Percentiles rank a stretch among this genome's conserved stretches.
These are phyloP conservation scores for Aplysina aerophoba DNA, from an alignment of 37 sponge, comb jelly and placozoan genomes.

Conservation along the genomic window DNA sequence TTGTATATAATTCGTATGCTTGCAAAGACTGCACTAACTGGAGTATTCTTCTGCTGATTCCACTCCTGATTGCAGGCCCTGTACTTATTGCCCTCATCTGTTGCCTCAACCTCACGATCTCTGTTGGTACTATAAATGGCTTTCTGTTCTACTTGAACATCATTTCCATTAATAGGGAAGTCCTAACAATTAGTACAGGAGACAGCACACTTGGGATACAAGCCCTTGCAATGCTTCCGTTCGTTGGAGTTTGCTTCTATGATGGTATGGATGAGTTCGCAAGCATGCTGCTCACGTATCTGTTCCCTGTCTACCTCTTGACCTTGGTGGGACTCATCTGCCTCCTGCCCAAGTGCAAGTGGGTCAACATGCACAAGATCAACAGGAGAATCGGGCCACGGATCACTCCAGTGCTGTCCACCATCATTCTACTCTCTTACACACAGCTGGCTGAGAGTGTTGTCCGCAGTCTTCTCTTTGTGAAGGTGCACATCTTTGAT, in stretches of 20 bases:
- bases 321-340: conserved; percentile 12
- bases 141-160: conserved; percentile 48
- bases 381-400: neutral
- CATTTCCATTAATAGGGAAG: conserved; percentile 11
- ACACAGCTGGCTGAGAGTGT: neutral
- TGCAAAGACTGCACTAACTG: conserved; percentile 32
- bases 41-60: conserved; percentile 17
- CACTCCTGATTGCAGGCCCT: conserved; percentile 37
- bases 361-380: conserved; percentile 19
- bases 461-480: neutral
- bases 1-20: conserved; percentile 11
- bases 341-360: conserved; percentile 14
- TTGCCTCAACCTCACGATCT: conserved; percentile 37
- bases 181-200: neutral
- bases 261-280: conserved; percentile 32
- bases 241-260: conserved; percentile 41
- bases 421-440: conserved; percentile 31
- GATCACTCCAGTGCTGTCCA: conserved; percentile 50
- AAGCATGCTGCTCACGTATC: conserved; percentile 29
- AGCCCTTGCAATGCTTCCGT: conserved; percentile 25
- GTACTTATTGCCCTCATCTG: conserved; percentile 30
- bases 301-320: conserved; percentile 50
- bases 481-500: neutral
- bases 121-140: conserved; percentile 43
- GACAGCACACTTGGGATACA: neutral